Evolutionary conservation across 2,113 vertebrate genomes (phyloP).

Genomic region (Cyanocitta stelleri): DNA sequence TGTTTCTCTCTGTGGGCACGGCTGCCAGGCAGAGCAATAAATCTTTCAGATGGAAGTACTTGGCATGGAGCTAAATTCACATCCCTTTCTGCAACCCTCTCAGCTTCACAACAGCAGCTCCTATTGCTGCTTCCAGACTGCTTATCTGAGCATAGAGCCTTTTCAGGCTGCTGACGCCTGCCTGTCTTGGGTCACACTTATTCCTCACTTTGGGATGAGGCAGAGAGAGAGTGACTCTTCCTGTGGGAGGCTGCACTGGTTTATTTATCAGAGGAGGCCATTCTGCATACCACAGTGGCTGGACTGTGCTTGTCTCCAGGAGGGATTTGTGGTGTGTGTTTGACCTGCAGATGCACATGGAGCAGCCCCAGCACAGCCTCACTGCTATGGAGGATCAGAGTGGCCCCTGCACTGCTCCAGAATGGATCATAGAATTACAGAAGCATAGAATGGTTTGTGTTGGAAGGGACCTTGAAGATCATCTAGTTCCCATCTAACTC

Average conservation of each 20-base stretch:
- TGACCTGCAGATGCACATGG: background rate
- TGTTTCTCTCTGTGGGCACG: background rate
- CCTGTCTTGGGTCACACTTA: background rate
- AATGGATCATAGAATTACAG: background rate
- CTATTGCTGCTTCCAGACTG: background rate
- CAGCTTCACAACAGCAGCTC: background rate
- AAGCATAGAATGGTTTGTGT: background rate
- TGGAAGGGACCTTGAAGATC: background rate
- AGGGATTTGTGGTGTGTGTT: background rate
- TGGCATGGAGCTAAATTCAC: background rate
- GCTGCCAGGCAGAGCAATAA: background rate
- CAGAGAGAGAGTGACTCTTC: background rate
- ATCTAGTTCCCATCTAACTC: background rate
- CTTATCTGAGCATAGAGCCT: background rate
- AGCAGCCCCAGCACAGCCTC: background rate
- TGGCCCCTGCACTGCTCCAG: background rate
- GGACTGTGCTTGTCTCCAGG: background rate
- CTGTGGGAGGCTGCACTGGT: too few relatives aligned
- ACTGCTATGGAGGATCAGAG: background rate
- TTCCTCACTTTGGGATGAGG: background rate
- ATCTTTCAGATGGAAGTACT: background rate
- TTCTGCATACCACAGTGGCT: background rate
- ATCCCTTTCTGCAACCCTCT: background rate
- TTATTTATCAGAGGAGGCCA: background rate
- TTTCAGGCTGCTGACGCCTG: background rate